These are phyloP conservation scores for Orchesellides sinensis DNA, from an alignment of 2,888 invertebrate genomes.

Conservation along the genomic window DNA sequence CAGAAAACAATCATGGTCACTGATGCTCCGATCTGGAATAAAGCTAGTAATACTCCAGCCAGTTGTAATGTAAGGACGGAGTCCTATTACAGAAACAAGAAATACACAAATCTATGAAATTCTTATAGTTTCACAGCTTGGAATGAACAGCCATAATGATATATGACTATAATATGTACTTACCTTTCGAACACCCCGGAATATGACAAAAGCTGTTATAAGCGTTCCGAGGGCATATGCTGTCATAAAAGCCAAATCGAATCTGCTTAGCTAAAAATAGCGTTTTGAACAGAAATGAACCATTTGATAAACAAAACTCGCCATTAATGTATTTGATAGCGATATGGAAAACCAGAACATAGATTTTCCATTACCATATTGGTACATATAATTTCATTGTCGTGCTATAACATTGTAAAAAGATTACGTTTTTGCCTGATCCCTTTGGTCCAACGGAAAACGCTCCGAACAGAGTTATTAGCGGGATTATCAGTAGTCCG, in stretches of 20 bases:
- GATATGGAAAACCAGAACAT: background rate
- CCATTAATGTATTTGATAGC: background rate
- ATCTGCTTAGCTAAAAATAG: slow-evolving; percentile 47
- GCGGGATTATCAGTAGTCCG: slow-evolving; percentile 59
- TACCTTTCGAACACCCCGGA: slow-evolving; percentile 59
- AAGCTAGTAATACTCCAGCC: slow-evolving; percentile 36
- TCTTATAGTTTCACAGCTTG: background rate
- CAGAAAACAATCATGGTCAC: slow-evolving; percentile 59
- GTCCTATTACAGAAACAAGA: slow-evolving; percentile 35
- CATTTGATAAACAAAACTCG: background rate
- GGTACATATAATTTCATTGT: background rate
- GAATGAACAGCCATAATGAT: too few relatives aligned
- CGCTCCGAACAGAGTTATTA: slow-evolving; percentile 54
- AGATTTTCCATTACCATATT: background rate
- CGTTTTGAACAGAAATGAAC: background rate
- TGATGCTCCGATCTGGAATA: slow-evolving; percentile 48
- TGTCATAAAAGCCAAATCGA: slow-evolving; percentile 52
- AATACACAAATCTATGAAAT: background rate
- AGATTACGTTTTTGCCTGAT: slow-evolving; percentile 48
- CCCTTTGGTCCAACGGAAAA: slow-evolving; percentile 54
- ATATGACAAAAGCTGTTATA: slow-evolving; percentile 53
- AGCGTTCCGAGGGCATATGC: slow-evolving; percentile 56
- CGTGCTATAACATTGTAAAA: too few relatives aligned
- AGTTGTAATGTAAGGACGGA: slow-evolving; percentile 46
- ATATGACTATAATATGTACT: background rate